These are phyloP conservation scores for Pogona vitticeps DNA, from an alignment of 2,113 vertebrate genomes.

Conservation along the genomic window DNA sequence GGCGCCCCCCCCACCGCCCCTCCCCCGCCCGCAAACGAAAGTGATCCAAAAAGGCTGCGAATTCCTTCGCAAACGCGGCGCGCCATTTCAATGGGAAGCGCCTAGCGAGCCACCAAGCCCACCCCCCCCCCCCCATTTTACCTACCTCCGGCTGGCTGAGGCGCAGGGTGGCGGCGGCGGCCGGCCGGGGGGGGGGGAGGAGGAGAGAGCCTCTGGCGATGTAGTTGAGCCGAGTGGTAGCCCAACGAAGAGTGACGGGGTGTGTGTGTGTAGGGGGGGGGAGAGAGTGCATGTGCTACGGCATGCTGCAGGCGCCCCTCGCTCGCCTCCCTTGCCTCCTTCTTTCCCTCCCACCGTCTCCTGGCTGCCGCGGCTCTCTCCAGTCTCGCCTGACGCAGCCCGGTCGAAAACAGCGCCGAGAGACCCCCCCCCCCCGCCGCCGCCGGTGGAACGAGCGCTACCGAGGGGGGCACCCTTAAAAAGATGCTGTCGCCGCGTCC, in stretches of 20 bases:
- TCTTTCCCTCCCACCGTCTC: slow-evolving; percentile 25
- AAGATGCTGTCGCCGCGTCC: slow-evolving; percentile 22
- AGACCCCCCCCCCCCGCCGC: slow-evolving; percentile 1
- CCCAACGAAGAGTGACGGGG: neutral
- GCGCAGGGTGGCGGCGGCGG: neutral
- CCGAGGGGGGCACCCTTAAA: slow-evolving; percentile 24
- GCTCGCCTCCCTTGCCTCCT: slow-evolving; percentile 2
- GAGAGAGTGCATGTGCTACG: slow-evolving; percentile 67
- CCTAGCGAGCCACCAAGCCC: neutral
- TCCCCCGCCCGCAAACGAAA: neutral
- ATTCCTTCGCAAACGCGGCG: slow-evolving; percentile 3
- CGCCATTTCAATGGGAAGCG: neutral
- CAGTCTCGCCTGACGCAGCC: slow-evolving; percentile 60
- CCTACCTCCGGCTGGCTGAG: neutral
- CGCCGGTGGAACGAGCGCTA: slow-evolving; percentile 32
- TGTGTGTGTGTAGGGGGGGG: too few species aligned
- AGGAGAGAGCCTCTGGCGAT: neutral
- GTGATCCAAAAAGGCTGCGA: neutral
- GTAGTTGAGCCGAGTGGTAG: neutral
- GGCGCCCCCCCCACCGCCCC: neutral
- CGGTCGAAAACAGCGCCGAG: slow-evolving; percentile 2
- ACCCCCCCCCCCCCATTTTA: neutral
- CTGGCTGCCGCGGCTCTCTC: neutral
- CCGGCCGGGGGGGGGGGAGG: neutral
- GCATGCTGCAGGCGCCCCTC: slow-evolving; percentile 76